Conservation (phyloP, 2,888 invertebrate species). For the Melanostoma mellinum region DNA sequence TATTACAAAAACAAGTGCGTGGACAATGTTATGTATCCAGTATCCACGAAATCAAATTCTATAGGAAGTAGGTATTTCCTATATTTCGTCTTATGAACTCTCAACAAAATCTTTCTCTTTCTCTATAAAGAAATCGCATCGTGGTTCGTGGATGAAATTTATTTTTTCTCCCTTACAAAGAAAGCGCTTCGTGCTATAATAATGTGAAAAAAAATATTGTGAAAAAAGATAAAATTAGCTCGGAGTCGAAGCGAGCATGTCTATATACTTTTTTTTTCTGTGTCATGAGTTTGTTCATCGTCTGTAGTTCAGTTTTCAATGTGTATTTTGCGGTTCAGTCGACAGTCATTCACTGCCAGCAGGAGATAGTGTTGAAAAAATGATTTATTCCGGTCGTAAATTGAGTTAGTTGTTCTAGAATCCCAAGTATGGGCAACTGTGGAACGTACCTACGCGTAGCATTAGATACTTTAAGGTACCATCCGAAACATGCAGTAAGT, state of each 20-base stretch:
- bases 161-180: no score
- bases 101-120: constrained; percentile 9
- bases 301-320: constrained; percentile 3
- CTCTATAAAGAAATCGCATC: no score
- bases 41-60: constrained; percentile 4
- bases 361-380: constrained; percentile 34
- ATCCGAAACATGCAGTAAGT: constrained; percentile 35
- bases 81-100: neutral
- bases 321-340: constrained; percentile 3
- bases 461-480: constrained; percentile 47
- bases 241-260: no score
- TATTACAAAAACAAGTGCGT: constrained; percentile 6
- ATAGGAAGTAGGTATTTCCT: neutral
- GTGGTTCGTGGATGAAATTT: no score
- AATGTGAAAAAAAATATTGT: no score
- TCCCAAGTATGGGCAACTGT: constrained; percentile 56
- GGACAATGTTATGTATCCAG: neutral
- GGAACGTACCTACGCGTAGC: constrained; percentile 54
- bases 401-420: constrained; percentile 2
- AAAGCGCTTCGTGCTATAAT: no score
- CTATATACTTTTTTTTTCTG: constrained; percentile 10
- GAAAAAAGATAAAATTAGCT: constrained; percentile 49
- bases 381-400: constrained; percentile 49
- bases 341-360: constrained; percentile 50
- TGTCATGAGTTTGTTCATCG: constrained; percentile 26